phyloP scores from a whole-genome alignment of 1,140 invertebrate genomes.

The Rhagoletis pomonella region DNA sequence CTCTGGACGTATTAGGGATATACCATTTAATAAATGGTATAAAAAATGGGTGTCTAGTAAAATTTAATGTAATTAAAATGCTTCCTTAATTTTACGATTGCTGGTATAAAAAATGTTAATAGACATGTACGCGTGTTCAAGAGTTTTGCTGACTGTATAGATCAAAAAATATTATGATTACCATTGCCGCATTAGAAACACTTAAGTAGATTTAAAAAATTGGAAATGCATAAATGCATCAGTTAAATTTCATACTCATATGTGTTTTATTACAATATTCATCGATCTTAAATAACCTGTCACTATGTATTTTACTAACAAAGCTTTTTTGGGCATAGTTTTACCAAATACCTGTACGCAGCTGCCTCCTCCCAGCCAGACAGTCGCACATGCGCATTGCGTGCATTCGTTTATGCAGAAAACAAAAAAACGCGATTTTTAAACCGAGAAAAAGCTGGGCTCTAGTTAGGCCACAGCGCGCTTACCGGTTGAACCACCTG shows the following conservation, averaged over 20 bases:
- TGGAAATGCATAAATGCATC: neutral
- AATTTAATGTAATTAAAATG: neutral
- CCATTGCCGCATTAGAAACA: too few relatives aligned
- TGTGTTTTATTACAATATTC: neutral
- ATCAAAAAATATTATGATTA: too few relatives aligned
- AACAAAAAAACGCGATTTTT: neutral
- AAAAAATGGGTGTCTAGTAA: too few relatives aligned
- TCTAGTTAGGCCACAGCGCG: neutral
- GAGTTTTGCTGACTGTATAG: too few relatives aligned
- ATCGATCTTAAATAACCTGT: neutral
- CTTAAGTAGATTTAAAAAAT: neutral
- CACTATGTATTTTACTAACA: neutral
- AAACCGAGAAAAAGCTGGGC: neutral
- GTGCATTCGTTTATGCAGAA: conserved; percentile 5
- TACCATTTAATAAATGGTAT: too few relatives aligned
- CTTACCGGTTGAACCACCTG: conserved; percentile 55
- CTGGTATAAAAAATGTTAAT: too few relatives aligned
- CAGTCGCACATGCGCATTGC: neutral
- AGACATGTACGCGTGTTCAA: too few relatives aligned
- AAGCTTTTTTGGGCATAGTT: neutral
- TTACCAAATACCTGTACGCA: neutral
- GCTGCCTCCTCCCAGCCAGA: conserved; percentile 43
- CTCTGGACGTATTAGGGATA: too few relatives aligned
- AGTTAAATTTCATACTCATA: neutral
- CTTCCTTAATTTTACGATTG: neutral